Percentiles rank a stretch among this genome's conserved stretches.
phyloP scores from a whole-genome alignment of 2,113 vertebrate species.

The Arizona elegans region DNA sequence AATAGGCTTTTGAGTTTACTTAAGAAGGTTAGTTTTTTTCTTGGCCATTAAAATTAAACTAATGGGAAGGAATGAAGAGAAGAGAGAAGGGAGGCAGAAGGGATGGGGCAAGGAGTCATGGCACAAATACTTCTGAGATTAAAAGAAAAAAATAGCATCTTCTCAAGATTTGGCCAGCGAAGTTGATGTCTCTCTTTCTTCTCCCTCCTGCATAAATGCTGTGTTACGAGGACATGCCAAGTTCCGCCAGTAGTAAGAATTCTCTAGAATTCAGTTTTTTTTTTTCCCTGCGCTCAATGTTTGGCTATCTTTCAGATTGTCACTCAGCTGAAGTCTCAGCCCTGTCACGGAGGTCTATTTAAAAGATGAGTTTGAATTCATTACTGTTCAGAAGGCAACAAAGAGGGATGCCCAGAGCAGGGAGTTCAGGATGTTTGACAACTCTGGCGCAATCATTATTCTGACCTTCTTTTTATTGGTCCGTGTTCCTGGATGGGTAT shows the following conservation, averaged over 20 bases:
- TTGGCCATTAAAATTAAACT: not conserved
- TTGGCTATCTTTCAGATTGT: conserved; percentile 12
- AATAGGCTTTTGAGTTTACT: conserved; percentile 3
- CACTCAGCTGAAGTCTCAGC: conserved; percentile 26
- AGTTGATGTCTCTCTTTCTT: not conserved
- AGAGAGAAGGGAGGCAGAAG: not conserved
- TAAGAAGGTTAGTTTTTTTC: not conserved
- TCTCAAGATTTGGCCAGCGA: not conserved
- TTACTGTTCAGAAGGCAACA: not conserved
- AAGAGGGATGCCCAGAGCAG: not conserved
- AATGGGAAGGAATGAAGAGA: not conserved
- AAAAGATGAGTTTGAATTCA: conserved; percentile 4
- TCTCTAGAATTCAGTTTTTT: conserved; percentile 23
- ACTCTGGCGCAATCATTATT: not conserved
- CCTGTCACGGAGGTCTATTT: conserved; percentile 35
- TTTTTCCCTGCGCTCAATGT: not conserved
- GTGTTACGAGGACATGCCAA: not conserved
- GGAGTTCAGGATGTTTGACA: conserved; percentile 32
- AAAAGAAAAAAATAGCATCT: not conserved
- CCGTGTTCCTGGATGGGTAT: conserved; percentile 38
- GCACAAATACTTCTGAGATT: not conserved
- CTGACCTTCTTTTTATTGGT: conserved; percentile 37
- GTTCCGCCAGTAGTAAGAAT: not conserved
- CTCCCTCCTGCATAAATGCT: not conserved
- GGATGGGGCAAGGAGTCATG: not conserved